Base-by-base conservation (phyloP, 2,888 invertebrate genomes). In the Muscina levida region DNA sequence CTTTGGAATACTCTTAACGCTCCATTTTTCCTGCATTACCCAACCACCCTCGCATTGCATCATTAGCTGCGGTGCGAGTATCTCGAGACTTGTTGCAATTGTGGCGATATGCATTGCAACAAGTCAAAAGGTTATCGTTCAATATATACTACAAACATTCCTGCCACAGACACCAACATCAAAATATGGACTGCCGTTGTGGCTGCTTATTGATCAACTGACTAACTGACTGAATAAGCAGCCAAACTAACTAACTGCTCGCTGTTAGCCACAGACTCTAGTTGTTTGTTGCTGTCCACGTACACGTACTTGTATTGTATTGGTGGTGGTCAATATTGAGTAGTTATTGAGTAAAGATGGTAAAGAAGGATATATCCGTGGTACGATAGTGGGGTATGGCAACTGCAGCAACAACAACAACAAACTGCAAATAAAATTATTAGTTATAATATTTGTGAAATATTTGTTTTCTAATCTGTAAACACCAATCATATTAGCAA, bases 391-490 rank as follows among this genome's bases (percentile, higher is more conserved):
- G 31, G 31, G 31, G 31, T 3, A 4, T 11, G 51, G n/a, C 15
- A 57, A 31, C 15, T 31, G 31, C 8, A 57, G 13, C 31, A 57
- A 37, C 57, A 37, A 15, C 31, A 57, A 56, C 26, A 26, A 57
- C 51, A 51, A 51, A 19, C n/a, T n/a, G n/a, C n/a, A n/a, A n/a
- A n/a, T n/a, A 75, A 79, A 71, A 79, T 76, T 74, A 85, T 86
- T 87, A 87, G 85, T 85, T 84, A 87, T 87, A 87, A 86, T 88
- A 86, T 87, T 87, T 87, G 85, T 88, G 87, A 88, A 88, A 89
- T 89, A 88, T 88, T 88, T 89, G 88, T 88, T 88, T 88, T 88
- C 87, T 88, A 88, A 88, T 89, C 89, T 88, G 87, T 86, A 88
- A 88, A 87, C 88, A 89, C 88, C 87, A 88, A 88, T 88, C 89